A percentile compares a stretch with the other conserved stretches of the same genome.
phyloP scores from a whole-genome alignment of 2,888 invertebrate species.

The Nezara viridula region DNA sequence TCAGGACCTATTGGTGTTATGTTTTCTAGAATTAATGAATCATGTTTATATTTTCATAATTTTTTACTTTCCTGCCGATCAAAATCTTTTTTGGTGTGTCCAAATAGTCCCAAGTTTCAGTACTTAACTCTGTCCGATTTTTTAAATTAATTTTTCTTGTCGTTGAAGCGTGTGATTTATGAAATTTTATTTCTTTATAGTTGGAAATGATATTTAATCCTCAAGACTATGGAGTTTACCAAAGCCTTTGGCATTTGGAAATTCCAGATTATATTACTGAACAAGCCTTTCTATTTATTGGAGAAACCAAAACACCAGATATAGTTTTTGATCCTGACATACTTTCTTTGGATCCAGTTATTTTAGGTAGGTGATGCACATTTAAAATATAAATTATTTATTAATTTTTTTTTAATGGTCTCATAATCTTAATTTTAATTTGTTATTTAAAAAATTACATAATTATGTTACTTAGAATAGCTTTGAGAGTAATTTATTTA shows the following conservation, averaged over 20 bases:
- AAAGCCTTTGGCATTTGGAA: not conserved
- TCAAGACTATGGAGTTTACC: slow-evolving; percentile 13
- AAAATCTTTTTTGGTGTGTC: not conserved
- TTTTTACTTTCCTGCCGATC: no score
- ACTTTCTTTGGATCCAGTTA: not conserved
- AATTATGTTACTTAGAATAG: no score
- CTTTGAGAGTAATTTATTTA: no score
- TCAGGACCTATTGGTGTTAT: no score
- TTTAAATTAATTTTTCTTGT: no score
- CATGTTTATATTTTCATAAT: no score
- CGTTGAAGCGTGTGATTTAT: no score
- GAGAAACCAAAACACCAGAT: not conserved
- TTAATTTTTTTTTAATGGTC: not conserved
- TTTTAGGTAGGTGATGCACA: not conserved
- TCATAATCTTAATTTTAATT: no score
- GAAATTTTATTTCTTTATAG: not conserved
- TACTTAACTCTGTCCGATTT: no score
- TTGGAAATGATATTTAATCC: slow-evolving; percentile 25
- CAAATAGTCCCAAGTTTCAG: not conserved
- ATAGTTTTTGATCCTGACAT: slow-evolving; percentile 1
- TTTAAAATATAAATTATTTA: no score
- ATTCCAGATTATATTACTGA: not conserved
- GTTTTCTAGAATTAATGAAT: no score
- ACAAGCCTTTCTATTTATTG: slow-evolving; percentile 11
- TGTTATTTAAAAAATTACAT: no score